Base-by-base conservation (phyloP, 2,113 vertebrate genomes). In the Embiotoca jacksoni region DNA sequence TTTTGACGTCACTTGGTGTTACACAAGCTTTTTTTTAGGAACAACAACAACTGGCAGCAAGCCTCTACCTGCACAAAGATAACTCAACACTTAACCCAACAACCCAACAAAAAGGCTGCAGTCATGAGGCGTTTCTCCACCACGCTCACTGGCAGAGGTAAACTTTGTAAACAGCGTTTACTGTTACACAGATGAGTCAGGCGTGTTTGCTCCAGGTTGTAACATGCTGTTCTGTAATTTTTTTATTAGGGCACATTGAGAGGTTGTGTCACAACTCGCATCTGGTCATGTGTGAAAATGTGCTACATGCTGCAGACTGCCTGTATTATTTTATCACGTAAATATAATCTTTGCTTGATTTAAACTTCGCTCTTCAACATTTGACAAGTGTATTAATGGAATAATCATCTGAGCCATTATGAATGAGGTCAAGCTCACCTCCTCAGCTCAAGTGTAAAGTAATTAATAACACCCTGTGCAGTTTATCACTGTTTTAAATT, bases 141-240 rank as follows among this genome's bases (percentile, higher is more conserved):
- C 71, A 33, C 23, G 23, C 23, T 23, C 23, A 23, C 23, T 23
- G 23, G 23, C 23, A 23, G 23, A 23, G 23, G 23, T 23, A 23
- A 58, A 84, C 78, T 86, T 57, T 86, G 83, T 89, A 89, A 90
- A 90, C 87, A 90, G 69, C 44, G 30, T 83, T 85, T 89, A 86
- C 86, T 63, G 85, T 87, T 87, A 89, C 82, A 72, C 56, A 44
- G 69, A 76, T 88, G 89, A 92, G 66, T 91, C 90, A 91, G 64
- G 57, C 37, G 30, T 60, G 46, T 50, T 89, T 74, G 44, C 54
- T 64, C 73, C 78, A 85, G 80, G 84, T 83, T 75, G 75, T 79
- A 81, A 89, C 89, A 89, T 15, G 90, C 72, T 80, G 66, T 64
- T 75, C 64, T 55, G 69, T 70, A 35, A 78, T 73, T 87, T 68